These are phyloP conservation scores for Varanus salvator DNA, from an alignment of 2,113 vertebrate species.

Conservation along the genomic window DNA sequence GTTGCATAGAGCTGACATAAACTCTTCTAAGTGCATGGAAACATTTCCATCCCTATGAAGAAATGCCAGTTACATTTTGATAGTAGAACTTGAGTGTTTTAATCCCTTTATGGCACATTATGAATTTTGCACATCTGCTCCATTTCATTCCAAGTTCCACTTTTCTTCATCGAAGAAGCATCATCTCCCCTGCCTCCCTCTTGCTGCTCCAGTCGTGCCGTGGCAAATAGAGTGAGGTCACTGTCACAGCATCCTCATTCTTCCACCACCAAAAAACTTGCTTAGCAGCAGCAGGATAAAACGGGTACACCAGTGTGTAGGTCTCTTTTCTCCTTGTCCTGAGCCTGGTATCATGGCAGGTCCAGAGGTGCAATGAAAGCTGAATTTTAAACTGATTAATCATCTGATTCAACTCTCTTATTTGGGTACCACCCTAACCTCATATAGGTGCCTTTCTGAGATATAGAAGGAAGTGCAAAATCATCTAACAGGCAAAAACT, in stretches of 20 bases:
- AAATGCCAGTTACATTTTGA: too few relatives aligned
- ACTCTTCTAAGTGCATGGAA: too few relatives aligned
- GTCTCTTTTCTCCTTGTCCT: not conserved
- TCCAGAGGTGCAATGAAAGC: not conserved
- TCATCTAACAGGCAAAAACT: not conserved
- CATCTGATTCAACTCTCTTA: not conserved
- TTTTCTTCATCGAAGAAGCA: not conserved
- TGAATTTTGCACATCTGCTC: too few relatives aligned
- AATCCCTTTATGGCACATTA: too few relatives aligned
- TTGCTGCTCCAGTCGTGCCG: not conserved
- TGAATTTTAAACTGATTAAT: not conserved
- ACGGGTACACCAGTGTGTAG: not conserved
- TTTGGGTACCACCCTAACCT: not conserved
- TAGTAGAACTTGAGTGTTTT: too few relatives aligned
- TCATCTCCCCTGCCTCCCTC: too few relatives aligned
- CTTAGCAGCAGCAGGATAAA: too few relatives aligned
- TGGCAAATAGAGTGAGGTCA: not conserved
- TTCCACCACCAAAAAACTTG: not conserved
- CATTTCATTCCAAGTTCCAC: not conserved
- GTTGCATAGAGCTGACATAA: too few relatives aligned
- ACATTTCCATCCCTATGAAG: too few relatives aligned
- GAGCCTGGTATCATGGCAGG: not conserved
- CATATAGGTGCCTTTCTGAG: not conserved
- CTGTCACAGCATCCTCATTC: not conserved
- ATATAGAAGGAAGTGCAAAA: not conserved